These are phyloP conservation scores for Popillia japonica DNA, from an alignment of 1,140 invertebrate species.

Conservation along the genomic window DNA sequence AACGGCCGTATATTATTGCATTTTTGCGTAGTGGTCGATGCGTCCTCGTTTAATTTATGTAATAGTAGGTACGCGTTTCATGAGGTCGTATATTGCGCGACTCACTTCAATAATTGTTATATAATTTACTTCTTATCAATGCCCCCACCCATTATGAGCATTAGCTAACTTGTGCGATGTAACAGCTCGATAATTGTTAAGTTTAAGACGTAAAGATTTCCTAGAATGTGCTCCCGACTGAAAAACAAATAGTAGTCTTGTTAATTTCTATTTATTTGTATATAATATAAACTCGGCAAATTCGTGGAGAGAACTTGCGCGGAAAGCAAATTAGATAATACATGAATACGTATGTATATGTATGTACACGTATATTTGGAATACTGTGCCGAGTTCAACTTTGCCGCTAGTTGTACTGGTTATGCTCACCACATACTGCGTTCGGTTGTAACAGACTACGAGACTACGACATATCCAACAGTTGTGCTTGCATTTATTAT, in stretches of 20 bases:
- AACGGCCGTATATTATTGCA: neutral
- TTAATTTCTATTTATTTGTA: conserved; percentile 27
- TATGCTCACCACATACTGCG: conserved; percentile 13
- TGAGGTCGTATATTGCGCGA: neutral
- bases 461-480: neutral
- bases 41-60: neutral
- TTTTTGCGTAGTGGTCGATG: neutral
- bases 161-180: too few species aligned
- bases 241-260: conserved; percentile 16
- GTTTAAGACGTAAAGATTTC: conserved; percentile 6
- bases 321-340: conserved; percentile 29
- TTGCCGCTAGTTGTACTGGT: neutral
- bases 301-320: neutral
- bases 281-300: conserved; percentile 8
- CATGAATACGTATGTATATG: too few species aligned
- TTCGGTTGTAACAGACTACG: neutral
- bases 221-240: neutral
- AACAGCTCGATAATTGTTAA: neutral
- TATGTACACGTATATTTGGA: too few species aligned
- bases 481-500: conserved; percentile 26
- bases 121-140: too few species aligned
- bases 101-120: too few species aligned
- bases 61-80: too few species aligned
- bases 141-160: too few species aligned
- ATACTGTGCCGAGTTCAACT: conserved; percentile 21